Conservation (phyloP, 2,113 vertebrate species). For the Hippocampus guttulatus region DNA sequence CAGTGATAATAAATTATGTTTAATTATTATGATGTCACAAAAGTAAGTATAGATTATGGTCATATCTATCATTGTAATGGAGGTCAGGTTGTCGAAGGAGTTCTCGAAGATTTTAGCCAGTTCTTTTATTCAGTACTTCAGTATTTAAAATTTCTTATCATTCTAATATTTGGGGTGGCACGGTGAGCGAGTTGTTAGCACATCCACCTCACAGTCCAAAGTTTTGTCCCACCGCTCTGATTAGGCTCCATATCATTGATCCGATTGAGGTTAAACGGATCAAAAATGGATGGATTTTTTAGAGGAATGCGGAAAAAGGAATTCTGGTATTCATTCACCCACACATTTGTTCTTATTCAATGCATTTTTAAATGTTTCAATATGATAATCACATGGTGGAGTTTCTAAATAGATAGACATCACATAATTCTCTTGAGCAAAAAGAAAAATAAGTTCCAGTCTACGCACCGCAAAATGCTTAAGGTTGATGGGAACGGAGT, state of each 20-base stretch:
- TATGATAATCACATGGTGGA: background rate
- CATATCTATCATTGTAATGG: background rate
- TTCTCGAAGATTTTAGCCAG: too few relatives aligned
- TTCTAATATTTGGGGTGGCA: constrained; percentile 28
- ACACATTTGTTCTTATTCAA: constrained; percentile 16
- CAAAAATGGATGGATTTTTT: background rate
- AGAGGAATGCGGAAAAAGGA: constrained; percentile 22
- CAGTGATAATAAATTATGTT: background rate
- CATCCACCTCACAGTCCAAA: background rate
- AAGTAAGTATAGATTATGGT: background rate
- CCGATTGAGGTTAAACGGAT: background rate
- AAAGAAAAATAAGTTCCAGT: constrained; percentile 24
- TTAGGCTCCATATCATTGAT: background rate
- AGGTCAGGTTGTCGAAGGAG: background rate
- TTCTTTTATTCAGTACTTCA: constrained; percentile 17
- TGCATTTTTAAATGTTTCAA: background rate
- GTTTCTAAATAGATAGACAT: constrained; percentile 19
- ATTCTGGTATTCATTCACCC: constrained; percentile 19
- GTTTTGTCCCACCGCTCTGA: too few relatives aligned
- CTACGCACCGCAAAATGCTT: constrained; percentile 35
- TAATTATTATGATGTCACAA: background rate
- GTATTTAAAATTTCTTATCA: constrained; percentile 38
- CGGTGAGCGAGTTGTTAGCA: background rate
- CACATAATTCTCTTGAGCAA: constrained; percentile 10
- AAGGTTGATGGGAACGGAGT: constrained; percentile 25